phyloP scores from a whole-genome alignment of 2,797 vertebrate genomes.

The Sphenopsis melanotis region DNA sequence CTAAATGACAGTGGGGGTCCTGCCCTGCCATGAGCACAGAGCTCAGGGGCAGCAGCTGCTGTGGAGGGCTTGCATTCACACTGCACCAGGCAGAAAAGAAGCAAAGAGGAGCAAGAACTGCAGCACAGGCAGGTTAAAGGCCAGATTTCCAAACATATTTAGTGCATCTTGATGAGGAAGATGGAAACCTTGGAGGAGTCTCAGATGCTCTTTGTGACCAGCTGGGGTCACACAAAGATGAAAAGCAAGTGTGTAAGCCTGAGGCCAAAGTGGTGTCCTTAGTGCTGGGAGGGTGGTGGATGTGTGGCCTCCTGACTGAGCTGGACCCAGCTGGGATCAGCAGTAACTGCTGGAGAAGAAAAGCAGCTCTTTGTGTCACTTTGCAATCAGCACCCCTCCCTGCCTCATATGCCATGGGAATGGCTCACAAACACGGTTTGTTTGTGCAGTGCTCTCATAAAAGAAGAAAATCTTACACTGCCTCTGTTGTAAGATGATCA shows the following conservation, averaged over 20 bases:
- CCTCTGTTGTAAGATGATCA: background rate
- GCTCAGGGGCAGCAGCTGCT: background rate
- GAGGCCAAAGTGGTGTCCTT: background rate
- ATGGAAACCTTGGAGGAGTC: background rate
- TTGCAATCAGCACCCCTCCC: background rate
- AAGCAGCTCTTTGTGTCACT: background rate
- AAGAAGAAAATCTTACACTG: background rate
- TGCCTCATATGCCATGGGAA: accelerated
- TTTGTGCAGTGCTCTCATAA: background rate
- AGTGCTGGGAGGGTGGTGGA: background rate
- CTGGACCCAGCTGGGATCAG: background rate
- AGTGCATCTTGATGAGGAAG: background rate
- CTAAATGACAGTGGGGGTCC: background rate
- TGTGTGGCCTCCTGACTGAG: background rate
- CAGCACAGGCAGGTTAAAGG: background rate
- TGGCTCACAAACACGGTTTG: accelerated
- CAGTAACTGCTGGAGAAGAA: background rate
- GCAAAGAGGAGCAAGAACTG: background rate
- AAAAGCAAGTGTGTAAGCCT: background rate
- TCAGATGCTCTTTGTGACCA: background rate
- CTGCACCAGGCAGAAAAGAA: background rate
- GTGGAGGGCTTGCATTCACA: background rate
- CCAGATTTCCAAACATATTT: background rate
- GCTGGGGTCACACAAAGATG: accelerated
- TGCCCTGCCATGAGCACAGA: background rate